Evolutionary conservation across 2,888 invertebrate species (phyloP), one percentile per base, ranked within the genome.

Genomic region (Epiblema foenella): DNA sequence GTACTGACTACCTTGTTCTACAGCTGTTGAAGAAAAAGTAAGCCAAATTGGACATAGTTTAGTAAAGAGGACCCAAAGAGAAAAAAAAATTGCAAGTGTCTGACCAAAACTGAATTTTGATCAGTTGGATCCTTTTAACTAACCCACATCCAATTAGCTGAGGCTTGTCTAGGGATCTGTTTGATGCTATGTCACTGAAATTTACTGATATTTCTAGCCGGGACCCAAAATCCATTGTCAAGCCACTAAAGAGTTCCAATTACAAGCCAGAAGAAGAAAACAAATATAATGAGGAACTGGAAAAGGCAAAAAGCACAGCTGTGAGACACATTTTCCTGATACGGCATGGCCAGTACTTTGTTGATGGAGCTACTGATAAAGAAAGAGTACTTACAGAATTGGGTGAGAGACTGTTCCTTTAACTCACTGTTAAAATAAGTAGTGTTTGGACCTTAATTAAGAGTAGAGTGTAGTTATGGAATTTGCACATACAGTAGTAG

Each of bases 271-370:
- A 95, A 73, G 95, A 96, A 72, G 94, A 97, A 52, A 96, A 97
- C 82, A 93, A 94, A 66, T 94, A 94, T 73, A 96, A 97, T 83
- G 95, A 95, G 77, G 94, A 95, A 72, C 78, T 95, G 37, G 96
- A 96, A 77, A 94, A 95, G 69, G 88, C 93, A 0, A 95, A 94
- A 77, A 90, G 94, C 54, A 95, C 91, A 82, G 96, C 96, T 0
- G 94, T 95, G 0, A 90, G 99, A n/a, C 98, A 99, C 85, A 88
- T 99, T 65, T 95, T 99, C 77, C 93, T 99, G 17, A 96, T 99
- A 72, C 94, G 99, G 52, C 99, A 99, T 88, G 99, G 99, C 0
- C 99, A 99, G 87, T 99, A 99, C 85, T 95, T 98, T 80, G 89
- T 96, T 52, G 93, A 95, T 11, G 98, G 97, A 0, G 87, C 89